These are phyloP conservation scores for Odontophorus gujanensis DNA, from an alignment of 2,113 vertebrate genomes.

Conservation along the genomic window DNA sequence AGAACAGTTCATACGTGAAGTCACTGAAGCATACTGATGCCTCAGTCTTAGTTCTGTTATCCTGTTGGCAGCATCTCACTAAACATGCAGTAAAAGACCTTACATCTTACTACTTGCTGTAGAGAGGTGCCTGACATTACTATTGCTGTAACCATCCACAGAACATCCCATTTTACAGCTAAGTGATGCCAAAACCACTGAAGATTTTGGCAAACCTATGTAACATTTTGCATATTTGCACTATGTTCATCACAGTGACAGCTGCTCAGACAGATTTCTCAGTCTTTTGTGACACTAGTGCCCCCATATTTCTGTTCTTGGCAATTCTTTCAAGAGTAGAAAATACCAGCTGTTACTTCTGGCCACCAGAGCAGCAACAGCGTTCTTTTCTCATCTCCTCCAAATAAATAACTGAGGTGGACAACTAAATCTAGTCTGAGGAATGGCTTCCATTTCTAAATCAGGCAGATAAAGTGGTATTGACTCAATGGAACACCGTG, in stretches of 20 bases:
- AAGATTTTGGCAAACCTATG: slow-evolving; percentile 62
- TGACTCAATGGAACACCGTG: not conserved
- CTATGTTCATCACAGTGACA: slow-evolving; percentile 58
- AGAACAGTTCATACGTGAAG: not conserved
- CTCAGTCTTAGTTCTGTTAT: not conserved
- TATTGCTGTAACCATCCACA: not conserved
- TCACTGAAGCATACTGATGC: not conserved
- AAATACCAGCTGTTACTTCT: slow-evolving; percentile 78
- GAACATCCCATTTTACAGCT: not conserved
- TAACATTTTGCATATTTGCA: slow-evolving; percentile 44
- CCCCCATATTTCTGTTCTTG: slow-evolving; percentile 62
- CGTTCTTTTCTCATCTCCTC: slow-evolving; percentile 19
- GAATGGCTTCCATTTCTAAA: not conserved
- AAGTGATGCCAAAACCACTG: slow-evolving; percentile 49
- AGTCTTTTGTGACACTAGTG: slow-evolving; percentile 32
- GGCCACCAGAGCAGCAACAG: slow-evolving; percentile 32
- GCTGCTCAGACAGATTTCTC: slow-evolving; percentile 79
- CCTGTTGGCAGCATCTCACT: not conserved
- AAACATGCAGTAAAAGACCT: not conserved
- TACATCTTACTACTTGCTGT: not conserved
- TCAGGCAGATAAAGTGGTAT: not conserved
- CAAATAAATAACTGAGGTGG: slow-evolving; percentile 36
- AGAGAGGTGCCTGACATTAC: not conserved
- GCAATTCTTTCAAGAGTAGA: slow-evolving; percentile 69
- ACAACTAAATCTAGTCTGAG: not conserved